Base-by-base conservation (phyloP, 1,140 invertebrate genomes). In the Ectropis grisescens region DNA sequence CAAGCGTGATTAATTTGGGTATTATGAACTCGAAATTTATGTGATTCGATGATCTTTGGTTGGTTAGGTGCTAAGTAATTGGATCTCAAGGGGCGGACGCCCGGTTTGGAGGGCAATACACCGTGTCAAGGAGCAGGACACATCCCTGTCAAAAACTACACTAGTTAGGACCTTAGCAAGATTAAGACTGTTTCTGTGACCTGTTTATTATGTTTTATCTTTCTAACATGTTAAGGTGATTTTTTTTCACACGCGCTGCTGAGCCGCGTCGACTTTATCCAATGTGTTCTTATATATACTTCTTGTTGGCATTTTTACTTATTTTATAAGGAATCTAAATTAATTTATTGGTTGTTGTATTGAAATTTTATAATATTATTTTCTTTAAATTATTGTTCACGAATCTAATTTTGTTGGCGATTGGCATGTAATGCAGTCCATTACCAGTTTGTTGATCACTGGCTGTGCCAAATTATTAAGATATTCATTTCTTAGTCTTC, bases 281-380 rank as follows among this genome's bases (percentile, higher is more conserved):
- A 60, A 79, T 81, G 76, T 81, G 74, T 81, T 81, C 76, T 78
- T 76, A 75, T n/a, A n/a, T n/a, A n/a, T 76, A 80, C 67, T 75
- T 81, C 74, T 81, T 81, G 76, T 81, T 81, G 76, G 76, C 72
- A 71, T 76, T 81, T 75, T 76, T 79, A 79, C 72, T 76, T 81
- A 81, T 79, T 81, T 81, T 81, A 76, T 79, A 76, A 81, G 74
- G 60, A n/a, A 65, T 72, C 76, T 69, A 81, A 81, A 81, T 79
- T 81, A 81, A 79, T 79, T 81, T 81, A 81, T 81, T 79, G 74
- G 76, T 81, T 81, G 69, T 81, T 81, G 66, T 70, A 78, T 81
- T 75, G 57, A 79, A 78, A 81, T 66, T 75, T 79, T 76, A 65
- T 71, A 71, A 74, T 59, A 64, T 60, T 62, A n/a, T n/a, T 72